A percentile compares a stretch with the other conserved stretches of the same genome.
Conservation (phyloP, 1,140 invertebrate species). For the Meloidogyne chitwoodi region DNA sequence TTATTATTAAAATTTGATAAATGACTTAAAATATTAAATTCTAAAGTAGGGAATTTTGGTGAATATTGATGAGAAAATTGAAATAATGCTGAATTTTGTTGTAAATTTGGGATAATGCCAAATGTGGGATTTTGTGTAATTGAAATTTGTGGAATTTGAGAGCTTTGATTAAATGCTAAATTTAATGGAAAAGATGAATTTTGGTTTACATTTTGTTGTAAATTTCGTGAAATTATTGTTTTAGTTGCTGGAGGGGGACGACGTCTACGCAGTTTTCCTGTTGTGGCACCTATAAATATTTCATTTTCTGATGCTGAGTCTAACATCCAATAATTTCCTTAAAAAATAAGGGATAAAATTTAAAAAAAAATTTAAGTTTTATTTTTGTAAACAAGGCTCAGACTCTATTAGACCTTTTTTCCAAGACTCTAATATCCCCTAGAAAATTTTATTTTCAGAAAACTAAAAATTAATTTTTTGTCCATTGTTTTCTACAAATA, state of each 20-base stretch:
- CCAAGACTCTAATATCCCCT: neutral
- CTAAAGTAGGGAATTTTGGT: neutral
- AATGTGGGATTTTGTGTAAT: neutral
- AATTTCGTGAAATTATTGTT: neutral
- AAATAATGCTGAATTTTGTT: neutral
- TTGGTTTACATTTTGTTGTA: neutral
- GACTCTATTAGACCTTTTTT: neutral
- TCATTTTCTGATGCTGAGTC: constrained; percentile 32
- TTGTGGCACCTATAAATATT: constrained; percentile 40
- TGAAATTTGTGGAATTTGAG: neutral
- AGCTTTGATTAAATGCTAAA: neutral
- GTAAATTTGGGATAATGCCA: neutral
- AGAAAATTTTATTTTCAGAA: neutral
- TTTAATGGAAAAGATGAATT: neutral
- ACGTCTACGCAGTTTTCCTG: constrained; percentile 33
- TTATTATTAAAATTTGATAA: neutral
- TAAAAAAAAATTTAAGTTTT: neutral
- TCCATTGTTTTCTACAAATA: constrained; percentile 18
- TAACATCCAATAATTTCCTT: constrained; percentile 45
- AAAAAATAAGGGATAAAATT: no score
- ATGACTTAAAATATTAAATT: neutral
- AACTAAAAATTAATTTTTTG: neutral
- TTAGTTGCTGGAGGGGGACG: neutral
- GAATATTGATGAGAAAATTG: neutral
- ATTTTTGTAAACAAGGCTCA: neutral